Base-by-base conservation (phyloP, 2,888 invertebrate genomes). In the Drosophila bunnanda region DNA sequence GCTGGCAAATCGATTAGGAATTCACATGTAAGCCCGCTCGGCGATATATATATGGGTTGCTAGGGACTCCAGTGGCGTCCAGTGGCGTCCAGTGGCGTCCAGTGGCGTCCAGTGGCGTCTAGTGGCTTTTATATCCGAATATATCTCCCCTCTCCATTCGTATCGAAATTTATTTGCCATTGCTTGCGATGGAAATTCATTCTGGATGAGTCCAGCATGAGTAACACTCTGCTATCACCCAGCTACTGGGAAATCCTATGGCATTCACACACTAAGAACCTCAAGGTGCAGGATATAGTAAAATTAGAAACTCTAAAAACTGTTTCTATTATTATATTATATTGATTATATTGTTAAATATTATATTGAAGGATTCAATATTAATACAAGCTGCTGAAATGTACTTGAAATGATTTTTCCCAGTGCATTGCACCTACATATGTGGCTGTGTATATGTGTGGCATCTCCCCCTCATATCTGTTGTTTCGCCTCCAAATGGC, bases 91-190 rank as follows among this genome's bases (percentile, higher is more conserved):
- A 78, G 61, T 88, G n/a, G n/a, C n/a, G n/a, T 28, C 15, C 41
- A n/a, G 28, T 7, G 13, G 44, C 0, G 25, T 6, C 12, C 20
- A 20, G 65, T 56, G 17, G 36, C 12, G 58, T 60, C 59, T 58
- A 78, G 61, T 88, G 79, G 58, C 68, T 89, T 82, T 89, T 81
- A 89, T 87, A 15, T 43, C 30, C 28, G 46, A 46, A 28, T 46
- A 30, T 46, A 28, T 30, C 28, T 15, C 10, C n/a, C 17, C n/a
- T 15, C 25, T n/a, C n/a, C 48, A 34, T 65, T 43, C 41, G 38
- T 59, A 77, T 66, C 43, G 61, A 71, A 82, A 82, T 89, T 89
- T 82, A 82, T 82, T 86, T 88, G 75, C 66, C 78, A 68, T 60
- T 53, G 57, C 78, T 74, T 73, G 73, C 75, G 73, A 69, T 85